A percentile compares a stretch with the other conserved stretches of the same genome.
These are phyloP conservation scores for Eumaeus atala DNA, from an alignment of 1,140 invertebrate species.

Conservation along the genomic window DNA sequence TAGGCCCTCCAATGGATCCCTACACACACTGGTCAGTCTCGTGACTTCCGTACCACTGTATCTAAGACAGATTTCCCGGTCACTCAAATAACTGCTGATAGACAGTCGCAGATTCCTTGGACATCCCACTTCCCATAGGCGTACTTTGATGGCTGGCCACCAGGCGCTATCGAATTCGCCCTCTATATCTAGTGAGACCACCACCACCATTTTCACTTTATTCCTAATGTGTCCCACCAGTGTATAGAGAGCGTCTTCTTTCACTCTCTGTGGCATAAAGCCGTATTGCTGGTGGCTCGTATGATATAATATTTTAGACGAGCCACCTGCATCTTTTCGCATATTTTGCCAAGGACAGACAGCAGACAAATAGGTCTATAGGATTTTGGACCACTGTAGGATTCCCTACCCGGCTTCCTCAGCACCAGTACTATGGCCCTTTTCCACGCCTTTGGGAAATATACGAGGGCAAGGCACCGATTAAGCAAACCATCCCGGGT, in stretches of 20 bases:
- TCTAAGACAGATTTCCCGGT: not conserved
- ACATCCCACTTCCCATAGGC: not conserved
- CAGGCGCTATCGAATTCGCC: constrained; percentile 8
- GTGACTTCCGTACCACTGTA: not conserved
- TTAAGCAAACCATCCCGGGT: not conserved
- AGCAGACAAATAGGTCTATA: constrained; percentile 20
- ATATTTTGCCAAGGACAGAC: constrained; percentile 11
- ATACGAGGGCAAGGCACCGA: constrained; percentile 10
- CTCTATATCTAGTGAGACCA: constrained; percentile 10
- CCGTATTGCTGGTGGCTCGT: not conserved
- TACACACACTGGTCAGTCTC: constrained; percentile 1
- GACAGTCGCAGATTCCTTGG: not conserved
- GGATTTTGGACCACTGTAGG: constrained; percentile 15
- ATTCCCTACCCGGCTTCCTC: constrained; percentile 12
- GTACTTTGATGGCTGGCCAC: constrained; percentile 4
- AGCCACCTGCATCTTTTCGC: constrained; percentile 7
- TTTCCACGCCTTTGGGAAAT: constrained; percentile 18
- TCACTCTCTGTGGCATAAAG: not conserved
- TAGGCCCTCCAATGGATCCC: constrained; percentile 10
- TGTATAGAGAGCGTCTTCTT: not conserved
- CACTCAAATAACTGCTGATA: not conserved
- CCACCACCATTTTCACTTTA: not conserved
- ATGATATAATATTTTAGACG: not conserved
- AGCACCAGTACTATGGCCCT: constrained; percentile 12
- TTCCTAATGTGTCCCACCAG: not conserved